phyloP scores from a whole-genome alignment of 2,113 vertebrate genomes.

The Hyperopisus bebe region DNA sequence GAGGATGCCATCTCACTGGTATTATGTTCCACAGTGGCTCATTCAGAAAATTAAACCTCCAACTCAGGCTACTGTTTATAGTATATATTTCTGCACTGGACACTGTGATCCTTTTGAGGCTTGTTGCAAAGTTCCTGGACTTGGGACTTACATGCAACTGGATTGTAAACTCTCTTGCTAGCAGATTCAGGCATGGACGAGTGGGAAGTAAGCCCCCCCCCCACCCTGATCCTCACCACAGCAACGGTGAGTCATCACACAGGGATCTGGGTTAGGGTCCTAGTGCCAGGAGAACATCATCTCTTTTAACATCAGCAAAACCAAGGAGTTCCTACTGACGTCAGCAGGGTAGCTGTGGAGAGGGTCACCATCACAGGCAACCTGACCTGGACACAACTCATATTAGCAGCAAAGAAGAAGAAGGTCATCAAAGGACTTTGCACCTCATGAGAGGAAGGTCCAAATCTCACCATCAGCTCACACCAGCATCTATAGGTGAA shows the following conservation, averaged over 20 bases:
- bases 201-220: background rate
- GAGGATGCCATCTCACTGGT: background rate
- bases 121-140: background rate
- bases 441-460: background rate
- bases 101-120: background rate
- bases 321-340: background rate
- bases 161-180: background rate
- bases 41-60: background rate
- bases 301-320: background rate
- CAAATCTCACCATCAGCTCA: background rate
- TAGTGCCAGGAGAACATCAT: background rate
- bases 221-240: background rate
- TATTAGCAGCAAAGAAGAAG: background rate
- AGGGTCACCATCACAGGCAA: background rate
- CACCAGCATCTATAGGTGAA: background rate
- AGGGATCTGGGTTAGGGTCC: background rate
- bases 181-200: background rate
- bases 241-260: background rate
- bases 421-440: background rate
- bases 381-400: background rate
- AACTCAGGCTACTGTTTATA: background rate
- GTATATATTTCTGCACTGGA: background rate
- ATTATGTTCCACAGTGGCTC: background rate
- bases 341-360: background rate
- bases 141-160: background rate